phyloP scores from a whole-genome alignment of 2,113 vertebrate species.

The Acrocephalus arundinaceus region DNA sequence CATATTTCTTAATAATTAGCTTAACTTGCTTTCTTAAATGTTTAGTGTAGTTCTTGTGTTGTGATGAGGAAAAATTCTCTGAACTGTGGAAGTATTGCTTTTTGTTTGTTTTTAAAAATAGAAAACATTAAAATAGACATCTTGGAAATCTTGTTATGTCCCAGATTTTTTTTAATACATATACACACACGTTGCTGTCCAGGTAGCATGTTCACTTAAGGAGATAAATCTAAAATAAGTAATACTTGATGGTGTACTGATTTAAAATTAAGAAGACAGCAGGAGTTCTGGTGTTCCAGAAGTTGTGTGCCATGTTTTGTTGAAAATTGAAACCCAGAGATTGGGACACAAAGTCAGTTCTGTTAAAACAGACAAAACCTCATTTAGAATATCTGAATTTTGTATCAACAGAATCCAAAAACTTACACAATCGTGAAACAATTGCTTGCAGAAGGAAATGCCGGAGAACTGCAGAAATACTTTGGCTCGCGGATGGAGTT shows the following conservation, averaged over 20 bases:
- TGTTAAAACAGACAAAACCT: background rate
- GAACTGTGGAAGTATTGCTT: background rate
- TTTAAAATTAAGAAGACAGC: background rate
- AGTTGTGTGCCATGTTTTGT: background rate
- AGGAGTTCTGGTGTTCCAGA: background rate
- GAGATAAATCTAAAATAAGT: background rate
- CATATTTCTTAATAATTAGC: background rate
- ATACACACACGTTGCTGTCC: background rate
- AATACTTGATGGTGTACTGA: background rate
- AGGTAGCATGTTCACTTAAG: background rate
- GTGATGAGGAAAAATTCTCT: background rate
- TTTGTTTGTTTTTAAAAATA: background rate
- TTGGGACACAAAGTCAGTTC: background rate
- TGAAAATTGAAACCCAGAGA: background rate
- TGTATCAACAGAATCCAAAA: slow-evolving; percentile 84
- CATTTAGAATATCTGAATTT: background rate
- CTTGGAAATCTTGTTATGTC: background rate
- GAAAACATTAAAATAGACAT: background rate
- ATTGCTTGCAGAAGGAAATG: slow-evolving; percentile 75
- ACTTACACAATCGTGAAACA: slow-evolving; percentile 80
- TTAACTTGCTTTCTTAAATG: background rate
- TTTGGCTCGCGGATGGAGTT: slow-evolving; percentile 94
- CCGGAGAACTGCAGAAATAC: slow-evolving; percentile 80
- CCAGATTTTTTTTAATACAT: background rate
- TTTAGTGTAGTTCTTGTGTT: background rate